phyloP scores from a whole-genome alignment of 2,113 vertebrate species.

The Seriola dumerili region DNA sequence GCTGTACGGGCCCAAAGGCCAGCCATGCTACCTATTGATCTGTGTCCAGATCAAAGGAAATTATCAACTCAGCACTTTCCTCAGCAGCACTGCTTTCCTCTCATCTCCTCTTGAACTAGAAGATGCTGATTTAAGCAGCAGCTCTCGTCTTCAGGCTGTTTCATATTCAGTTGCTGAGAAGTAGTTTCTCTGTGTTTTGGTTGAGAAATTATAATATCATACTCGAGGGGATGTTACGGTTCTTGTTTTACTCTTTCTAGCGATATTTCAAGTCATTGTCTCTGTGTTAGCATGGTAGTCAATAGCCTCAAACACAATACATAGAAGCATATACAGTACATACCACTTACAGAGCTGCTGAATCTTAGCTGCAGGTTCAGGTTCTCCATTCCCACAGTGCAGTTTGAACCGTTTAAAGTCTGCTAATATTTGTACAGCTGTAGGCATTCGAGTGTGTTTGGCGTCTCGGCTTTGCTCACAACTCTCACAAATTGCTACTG shows the following conservation, averaged over 20 bases:
- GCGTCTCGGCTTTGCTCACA: conserved; percentile 9
- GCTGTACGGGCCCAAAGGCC: background rate
- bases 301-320: conserved; percentile 7
- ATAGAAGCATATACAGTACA: background rate
- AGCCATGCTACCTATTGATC: conserved; percentile 28
- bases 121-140: conserved; percentile 57
- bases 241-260: background rate
- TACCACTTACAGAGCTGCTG: background rate
- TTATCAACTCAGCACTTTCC: conserved; percentile 51
- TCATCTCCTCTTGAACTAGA: conserved; percentile 27
- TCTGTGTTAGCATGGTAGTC: background rate
- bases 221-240: background rate
- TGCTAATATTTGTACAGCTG: conserved; percentile 39
- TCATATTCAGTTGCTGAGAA: conserved; percentile 14
- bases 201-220: background rate
- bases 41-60: conserved; percentile 41
- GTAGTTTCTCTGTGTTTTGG: conserved; percentile 8
- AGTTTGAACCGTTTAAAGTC: background rate
- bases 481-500: conserved; percentile 2
- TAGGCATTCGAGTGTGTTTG: conserved; percentile 9
- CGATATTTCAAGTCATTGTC: background rate
- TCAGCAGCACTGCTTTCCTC: conserved; percentile 14
- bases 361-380: background rate
- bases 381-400: background rate
- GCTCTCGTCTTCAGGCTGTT: conserved; percentile 28